Conservation (phyloP, 37 sponge, comb jelly and placozoan species). For the Chondrosia reniformis region DNA sequence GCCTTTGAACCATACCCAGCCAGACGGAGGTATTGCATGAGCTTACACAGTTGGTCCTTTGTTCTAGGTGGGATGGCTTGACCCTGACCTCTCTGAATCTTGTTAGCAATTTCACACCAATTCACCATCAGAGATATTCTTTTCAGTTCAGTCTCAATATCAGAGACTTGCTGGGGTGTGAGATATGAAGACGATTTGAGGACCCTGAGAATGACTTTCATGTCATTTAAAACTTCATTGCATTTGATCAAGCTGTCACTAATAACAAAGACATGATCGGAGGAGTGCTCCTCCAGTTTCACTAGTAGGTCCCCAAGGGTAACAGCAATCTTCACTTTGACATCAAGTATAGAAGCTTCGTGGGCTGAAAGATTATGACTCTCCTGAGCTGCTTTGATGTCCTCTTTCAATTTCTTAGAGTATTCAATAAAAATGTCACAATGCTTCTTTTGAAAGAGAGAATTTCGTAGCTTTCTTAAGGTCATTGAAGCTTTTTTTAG, state of each 20-base stretch:
- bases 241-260: neutral
- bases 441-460: neutral
- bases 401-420: neutral
- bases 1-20: conserved; percentile 7
- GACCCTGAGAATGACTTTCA: neutral
- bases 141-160: conserved; percentile 42
- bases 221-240: conserved; percentile 10
- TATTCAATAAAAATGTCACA: neutral
- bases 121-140: conserved; percentile 17
- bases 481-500: neutral
- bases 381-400: neutral
- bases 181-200: conserved; percentile 22
- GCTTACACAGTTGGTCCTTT: neutral
- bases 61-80: neutral
- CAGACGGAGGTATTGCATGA: neutral
- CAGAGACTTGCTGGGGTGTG: conserved; percentile 40
- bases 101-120: conserved; percentile 20
- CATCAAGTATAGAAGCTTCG: neutral
- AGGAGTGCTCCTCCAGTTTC: neutral
- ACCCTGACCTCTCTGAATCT: neutral
- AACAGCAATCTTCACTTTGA: neutral
- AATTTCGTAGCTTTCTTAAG: neutral
- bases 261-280: neutral
- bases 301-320: neutral
- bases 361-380: neutral